Base-by-base conservation (phyloP, 2,113 vertebrate species). In the Seriola rivoliana region DNA sequence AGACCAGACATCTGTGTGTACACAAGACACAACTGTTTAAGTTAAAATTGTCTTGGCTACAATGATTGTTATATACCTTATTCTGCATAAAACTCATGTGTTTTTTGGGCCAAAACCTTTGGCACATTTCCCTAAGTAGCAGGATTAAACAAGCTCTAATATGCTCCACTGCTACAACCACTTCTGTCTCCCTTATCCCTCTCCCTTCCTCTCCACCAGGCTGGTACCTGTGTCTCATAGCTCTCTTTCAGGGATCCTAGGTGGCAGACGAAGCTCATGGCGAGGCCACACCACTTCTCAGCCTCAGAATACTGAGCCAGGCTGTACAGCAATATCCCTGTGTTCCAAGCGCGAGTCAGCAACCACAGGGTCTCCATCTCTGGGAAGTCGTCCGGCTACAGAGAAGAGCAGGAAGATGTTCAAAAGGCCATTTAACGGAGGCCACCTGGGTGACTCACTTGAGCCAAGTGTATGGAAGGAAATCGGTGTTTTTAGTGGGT, bases 341-440 rank as follows among this genome's bases (percentile, higher is more conserved):
- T 96, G 82, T 99, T 99, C 97, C 98, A 99, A 21, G 97, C 96
- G 75, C 95, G 95, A 66, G 95, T 96, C 95, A 99, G 96, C 89
- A 99, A 74, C 97, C 97, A 99, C 87, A 98, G 89, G 76, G 95
- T 93, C 92, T 99, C 97, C 75, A 90, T 80, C 92, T 99, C 96
- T 71, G 98, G 97, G 77, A 97, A 97, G 79, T 91, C 86, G 23
- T 92, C 90, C 1, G 90, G 84, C 95, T 96, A 36, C 66, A 19
- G 58, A 65, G 71, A 48, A 75, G 66, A 85, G 67, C 79, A 83
- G 84, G 80, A 72, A 78, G 81, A 77, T 16, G 40, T 55, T 87
- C 60, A 83, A 81, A 90, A 80, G 68, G 34, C 63, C 36, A 25
- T 81, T 84, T 54, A 75, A 68, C 14, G 11, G 74, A 75, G 48